Conservation (phyloP, 2,797 vertebrate species). For the Cuniculus paca region DNA sequence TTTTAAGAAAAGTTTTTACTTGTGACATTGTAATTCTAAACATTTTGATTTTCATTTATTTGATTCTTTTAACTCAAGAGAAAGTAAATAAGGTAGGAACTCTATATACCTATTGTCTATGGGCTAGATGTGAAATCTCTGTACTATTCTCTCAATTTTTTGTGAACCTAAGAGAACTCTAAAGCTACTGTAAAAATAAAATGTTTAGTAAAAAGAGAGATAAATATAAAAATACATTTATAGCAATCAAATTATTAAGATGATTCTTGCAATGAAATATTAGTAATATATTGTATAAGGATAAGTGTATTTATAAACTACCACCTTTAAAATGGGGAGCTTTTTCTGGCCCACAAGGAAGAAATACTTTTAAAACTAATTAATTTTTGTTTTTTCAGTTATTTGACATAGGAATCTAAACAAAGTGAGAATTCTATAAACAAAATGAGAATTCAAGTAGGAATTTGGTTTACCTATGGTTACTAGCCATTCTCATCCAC, state of each 20-base stretch:
- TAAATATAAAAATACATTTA: neutral
- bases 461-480: conserved; percentile 40
- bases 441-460: conserved; percentile 43
- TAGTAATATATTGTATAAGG: neutral
- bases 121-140: neutral
- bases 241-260: neutral
- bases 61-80: conserved; percentile 12
- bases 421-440: conserved; percentile 48
- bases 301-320: neutral
- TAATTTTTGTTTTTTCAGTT: conserved; percentile 38
- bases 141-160: neutral
- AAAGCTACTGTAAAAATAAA: neutral
- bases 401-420: neutral
- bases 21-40: neutral
- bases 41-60: neutral
- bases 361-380: neutral
- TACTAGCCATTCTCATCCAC: conserved; percentile 30
- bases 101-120: too few species aligned
- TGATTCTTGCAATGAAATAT: neutral
- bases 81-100: neutral
- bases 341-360: neutral
- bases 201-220: neutral
- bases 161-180: neutral
- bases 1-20: neutral
- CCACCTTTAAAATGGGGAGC: neutral